phyloP scores from a whole-genome alignment of 2,888 invertebrate genomes.

The Anodontia alba region DNA sequence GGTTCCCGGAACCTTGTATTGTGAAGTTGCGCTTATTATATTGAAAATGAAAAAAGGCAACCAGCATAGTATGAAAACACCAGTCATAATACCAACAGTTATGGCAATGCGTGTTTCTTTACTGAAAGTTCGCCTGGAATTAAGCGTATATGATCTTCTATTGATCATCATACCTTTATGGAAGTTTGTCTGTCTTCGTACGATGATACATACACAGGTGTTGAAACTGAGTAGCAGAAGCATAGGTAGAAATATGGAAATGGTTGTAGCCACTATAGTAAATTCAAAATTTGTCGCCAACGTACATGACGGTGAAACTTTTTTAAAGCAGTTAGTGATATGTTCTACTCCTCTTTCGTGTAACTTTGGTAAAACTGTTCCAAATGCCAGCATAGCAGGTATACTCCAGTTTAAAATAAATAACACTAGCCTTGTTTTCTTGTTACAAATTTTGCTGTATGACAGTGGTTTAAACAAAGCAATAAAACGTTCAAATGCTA shows the following conservation, averaged over 20 bases:
- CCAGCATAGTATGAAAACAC: background rate
- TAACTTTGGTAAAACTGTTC: conserved; percentile 33
- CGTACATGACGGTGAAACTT: conserved; percentile 9
- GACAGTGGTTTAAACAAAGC: conserved; percentile 37
- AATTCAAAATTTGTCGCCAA: conserved; percentile 27
- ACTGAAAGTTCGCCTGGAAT: background rate
- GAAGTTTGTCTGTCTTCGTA: background rate
- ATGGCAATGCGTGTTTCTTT: background rate
- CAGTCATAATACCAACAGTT: background rate
- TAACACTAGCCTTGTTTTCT: conserved; percentile 8
- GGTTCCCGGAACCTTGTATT: background rate
- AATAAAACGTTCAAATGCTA: conserved; percentile 43
- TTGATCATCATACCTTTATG: background rate
- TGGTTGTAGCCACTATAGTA: conserved; percentile 16
- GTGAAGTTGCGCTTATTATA: background rate
- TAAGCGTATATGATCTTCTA: background rate
- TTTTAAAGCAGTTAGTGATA: background rate
- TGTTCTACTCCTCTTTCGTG: conserved; percentile 16
- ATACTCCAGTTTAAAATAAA: conserved; percentile 30
- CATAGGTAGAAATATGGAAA: conserved; percentile 33
- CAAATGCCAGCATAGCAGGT: conserved; percentile 26
- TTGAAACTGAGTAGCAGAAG: conserved; percentile 29
- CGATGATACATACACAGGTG: conserved; percentile 9
- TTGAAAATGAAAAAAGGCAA: background rate
- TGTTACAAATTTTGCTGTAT: conserved; percentile 29